A percentile compares a stretch with the other conserved stretches of the same genome.
Conservation (phyloP, 1,140 invertebrate species). For the Drosophila sulfurigaster region DNA sequence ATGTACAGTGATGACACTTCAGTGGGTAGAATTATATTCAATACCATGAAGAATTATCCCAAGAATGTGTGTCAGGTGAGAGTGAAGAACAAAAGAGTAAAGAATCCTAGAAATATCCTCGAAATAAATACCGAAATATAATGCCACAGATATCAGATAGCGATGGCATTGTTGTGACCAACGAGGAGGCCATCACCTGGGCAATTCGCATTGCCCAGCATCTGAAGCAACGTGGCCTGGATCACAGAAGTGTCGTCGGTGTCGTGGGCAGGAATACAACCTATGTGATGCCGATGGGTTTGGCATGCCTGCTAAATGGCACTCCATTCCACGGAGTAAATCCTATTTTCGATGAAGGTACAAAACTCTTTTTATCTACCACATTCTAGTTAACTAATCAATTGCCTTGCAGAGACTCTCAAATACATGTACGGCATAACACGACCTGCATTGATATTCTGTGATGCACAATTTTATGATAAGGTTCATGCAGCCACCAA, state of each 20-base stretch:
- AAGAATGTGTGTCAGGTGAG: conserved; percentile 64
- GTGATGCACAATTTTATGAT: conserved; percentile 40
- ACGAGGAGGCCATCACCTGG: conserved; percentile 28
- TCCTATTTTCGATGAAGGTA: conserved; percentile 43
- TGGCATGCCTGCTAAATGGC: conserved; percentile 50
- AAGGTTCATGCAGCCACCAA: conserved; percentile 18
- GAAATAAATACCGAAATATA: conserved; percentile 31
- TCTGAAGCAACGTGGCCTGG: conserved; percentile 34
- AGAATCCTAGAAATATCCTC: conserved; percentile 49
- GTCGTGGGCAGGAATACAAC: conserved; percentile 43
- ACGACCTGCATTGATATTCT: conserved; percentile 55
- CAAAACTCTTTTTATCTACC: no score
- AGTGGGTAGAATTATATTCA: conserved; percentile 61
- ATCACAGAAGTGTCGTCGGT: conserved; percentile 40
- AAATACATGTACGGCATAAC: conserved; percentile 38
- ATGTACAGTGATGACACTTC: conserved; percentile 54
- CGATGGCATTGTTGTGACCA: conserved; percentile 39
- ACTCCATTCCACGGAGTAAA: conserved; percentile 49
- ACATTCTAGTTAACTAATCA: neutral
- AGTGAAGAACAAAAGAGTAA: conserved; percentile 26
- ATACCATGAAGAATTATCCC: conserved; percentile 58
- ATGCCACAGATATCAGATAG: conserved; percentile 36
- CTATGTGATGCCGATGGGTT: conserved; percentile 34
- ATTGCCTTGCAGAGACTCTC: conserved; percentile 19
- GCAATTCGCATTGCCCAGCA: conserved; percentile 51